A percentile compares a stretch with the other conserved stretches of the same genome.
Evolutionary conservation across 2,888 invertebrate species (phyloP).

Genomic region (Chymomyza amoena): DNA sequence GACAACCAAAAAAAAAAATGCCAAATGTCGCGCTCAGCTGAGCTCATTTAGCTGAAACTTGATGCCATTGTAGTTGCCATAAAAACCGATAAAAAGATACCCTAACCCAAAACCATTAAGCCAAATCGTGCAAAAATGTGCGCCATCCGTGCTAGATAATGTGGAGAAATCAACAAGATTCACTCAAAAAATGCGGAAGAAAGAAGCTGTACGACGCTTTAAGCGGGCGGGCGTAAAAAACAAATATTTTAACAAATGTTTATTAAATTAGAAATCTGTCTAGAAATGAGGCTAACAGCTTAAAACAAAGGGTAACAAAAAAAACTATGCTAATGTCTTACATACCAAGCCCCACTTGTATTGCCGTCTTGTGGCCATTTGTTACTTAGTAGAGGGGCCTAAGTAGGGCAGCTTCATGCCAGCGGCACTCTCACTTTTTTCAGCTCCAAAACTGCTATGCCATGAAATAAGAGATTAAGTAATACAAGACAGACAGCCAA

Average conservation of each 20-base stretch:
- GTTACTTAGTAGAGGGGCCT: conserved; percentile 15
- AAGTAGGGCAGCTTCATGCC: conserved; percentile 18
- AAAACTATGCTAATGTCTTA: conserved; percentile 58
- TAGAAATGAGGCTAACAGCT: conserved; percentile 34
- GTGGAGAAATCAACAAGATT: conserved; percentile 52
- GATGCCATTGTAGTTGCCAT: neutral
- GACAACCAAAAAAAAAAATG: conserved; percentile 39
- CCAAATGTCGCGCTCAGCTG: conserved; percentile 52
- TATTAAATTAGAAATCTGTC: conserved; percentile 62
- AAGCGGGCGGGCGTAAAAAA: conserved; percentile 3
- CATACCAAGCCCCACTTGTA: conserved; percentile 34
- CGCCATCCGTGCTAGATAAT: conserved; percentile 23
- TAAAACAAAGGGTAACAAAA: conserved; percentile 2
- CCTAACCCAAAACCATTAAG: neutral
- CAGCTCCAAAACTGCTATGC: conserved; percentile 21
- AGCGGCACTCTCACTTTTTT: conserved; percentile 62
- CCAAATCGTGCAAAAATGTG: conserved; percentile 59
- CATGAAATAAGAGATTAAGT: neutral
- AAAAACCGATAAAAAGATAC: conserved; percentile 20
- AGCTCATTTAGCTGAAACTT: neutral
- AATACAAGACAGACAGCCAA: conserved; percentile 1
- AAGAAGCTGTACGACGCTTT: conserved; percentile 20
- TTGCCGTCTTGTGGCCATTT: conserved; percentile 35
- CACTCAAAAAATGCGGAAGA: neutral
- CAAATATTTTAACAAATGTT: neutral